Percentiles rank a stretch among this genome's conserved stretches.
Conservation (phyloP, 2,888 invertebrate species). For the Diloba caeruleocephala region DNA sequence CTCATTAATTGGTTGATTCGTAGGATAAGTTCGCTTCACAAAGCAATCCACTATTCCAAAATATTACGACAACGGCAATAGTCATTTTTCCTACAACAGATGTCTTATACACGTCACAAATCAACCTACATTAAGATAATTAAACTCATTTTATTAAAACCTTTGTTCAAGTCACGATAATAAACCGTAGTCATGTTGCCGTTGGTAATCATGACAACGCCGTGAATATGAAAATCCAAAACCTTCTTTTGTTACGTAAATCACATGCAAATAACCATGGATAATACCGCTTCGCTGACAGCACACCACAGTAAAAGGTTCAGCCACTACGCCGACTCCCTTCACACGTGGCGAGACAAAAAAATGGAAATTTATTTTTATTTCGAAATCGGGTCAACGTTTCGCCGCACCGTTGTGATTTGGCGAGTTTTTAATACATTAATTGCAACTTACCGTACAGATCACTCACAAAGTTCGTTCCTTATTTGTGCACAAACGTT, state of each 20-base stretch:
- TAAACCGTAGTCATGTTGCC: constrained; percentile 19
- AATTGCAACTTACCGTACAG: constrained; percentile 67
- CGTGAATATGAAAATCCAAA: constrained; percentile 55
- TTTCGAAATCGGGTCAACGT: constrained; percentile 61
- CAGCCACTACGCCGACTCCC: constrained; percentile 2
- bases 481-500: constrained; percentile 59
- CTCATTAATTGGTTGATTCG: background rate
- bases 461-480: constrained; percentile 61
- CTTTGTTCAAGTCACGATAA: constrained; percentile 19
- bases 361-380: constrained; percentile 55
- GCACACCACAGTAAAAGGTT: constrained; percentile 10
- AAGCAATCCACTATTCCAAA: constrained; percentile 1
- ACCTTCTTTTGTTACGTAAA: constrained; percentile 56
- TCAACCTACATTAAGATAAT: constrained; percentile 6
- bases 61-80: background rate
- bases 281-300: constrained; percentile 9
- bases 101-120: background rate
- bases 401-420: constrained; percentile 27
- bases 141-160: constrained; percentile 3
- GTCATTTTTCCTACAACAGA: background rate
- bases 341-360: constrained; percentile 44
- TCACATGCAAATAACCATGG: constrained; percentile 41
- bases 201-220: constrained; percentile 30
- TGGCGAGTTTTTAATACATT: constrained; percentile 23
- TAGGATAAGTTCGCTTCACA: background rate